Conservation (phyloP, 1,140 invertebrate species). For the Tribolium castaneum region DNA sequence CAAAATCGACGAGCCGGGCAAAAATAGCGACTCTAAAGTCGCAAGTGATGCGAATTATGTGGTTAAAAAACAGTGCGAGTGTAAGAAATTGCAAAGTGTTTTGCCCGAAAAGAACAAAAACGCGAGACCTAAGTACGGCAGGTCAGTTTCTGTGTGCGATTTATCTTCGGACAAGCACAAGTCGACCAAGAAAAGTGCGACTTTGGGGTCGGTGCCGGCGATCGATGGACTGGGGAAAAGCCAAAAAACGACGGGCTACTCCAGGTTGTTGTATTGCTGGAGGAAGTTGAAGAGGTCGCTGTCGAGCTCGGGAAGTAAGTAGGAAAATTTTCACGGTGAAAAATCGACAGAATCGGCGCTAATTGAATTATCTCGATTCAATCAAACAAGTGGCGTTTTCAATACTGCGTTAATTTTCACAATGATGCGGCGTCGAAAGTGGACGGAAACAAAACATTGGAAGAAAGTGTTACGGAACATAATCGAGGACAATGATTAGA, state of each 20-base stretch:
- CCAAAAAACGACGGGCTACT: conserved; percentile 30
- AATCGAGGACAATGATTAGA: conserved; percentile 16
- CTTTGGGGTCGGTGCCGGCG: conserved; percentile 39
- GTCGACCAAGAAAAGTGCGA: conserved; percentile 35
- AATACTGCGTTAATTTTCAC: conserved; percentile 7
- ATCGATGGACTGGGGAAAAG: conserved; percentile 35
- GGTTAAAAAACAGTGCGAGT: conserved; percentile 42
- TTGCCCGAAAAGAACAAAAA: conserved; percentile 34
- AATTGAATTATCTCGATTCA: neutral
- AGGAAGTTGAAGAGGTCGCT: conserved; percentile 43
- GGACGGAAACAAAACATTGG: neutral
- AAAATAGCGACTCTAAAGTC: neutral
- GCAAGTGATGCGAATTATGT: conserved; percentile 1
- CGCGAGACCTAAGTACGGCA: conserved; percentile 48
- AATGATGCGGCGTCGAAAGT: neutral
- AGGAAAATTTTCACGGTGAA: neutral
- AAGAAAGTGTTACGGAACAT: conserved; percentile 22
- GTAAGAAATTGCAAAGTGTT: conserved; percentile 22
- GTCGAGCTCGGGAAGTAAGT: neutral
- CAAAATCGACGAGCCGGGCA: neutral
- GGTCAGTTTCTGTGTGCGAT: conserved; percentile 50
- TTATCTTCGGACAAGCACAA: conserved; percentile 37
- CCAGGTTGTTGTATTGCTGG: conserved; percentile 45
- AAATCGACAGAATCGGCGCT: neutral
- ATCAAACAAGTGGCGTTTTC: neutral